Percentiles rank a stretch among this genome's conserved stretches.
Evolutionary conservation across 2,113 vertebrate genomes (phyloP).

Genomic region (Pedionomus torquatus): DNA sequence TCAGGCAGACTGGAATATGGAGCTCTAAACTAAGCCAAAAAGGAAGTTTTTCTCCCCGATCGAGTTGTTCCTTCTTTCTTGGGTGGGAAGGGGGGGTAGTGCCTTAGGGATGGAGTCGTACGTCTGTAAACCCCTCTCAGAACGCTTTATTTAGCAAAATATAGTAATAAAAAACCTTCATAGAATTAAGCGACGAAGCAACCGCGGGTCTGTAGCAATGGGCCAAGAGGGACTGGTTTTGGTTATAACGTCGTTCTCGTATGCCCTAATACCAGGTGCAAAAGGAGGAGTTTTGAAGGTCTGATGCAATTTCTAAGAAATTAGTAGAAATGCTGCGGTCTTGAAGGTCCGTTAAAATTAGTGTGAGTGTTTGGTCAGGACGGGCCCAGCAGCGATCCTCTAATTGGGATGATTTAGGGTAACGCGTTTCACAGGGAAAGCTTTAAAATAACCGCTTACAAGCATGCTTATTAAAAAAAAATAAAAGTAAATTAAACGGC

Average conservation of each 20-base stretch:
- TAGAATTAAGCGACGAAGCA: too few relatives aligned
- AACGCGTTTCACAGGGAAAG: neutral
- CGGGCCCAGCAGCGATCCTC: neutral
- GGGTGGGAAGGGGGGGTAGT: neutral
- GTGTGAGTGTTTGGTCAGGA: neutral
- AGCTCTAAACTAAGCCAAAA: neutral
- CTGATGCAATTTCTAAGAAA: neutral
- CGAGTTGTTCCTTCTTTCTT: neutral
- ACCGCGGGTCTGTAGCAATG: neutral
- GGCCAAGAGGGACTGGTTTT: rapidly evolving
- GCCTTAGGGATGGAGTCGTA: neutral
- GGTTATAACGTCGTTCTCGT: neutral
- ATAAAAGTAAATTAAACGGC: neutral
- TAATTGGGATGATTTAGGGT: neutral
- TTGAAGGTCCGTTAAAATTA: rapidly evolving
- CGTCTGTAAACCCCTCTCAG: rapidly evolving
- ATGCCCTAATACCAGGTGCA: neutral
- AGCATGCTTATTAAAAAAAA: neutral
- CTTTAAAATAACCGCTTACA: neutral
- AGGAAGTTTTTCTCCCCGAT: rapidly evolving
- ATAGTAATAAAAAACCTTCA: neutral
- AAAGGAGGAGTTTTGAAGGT: neutral
- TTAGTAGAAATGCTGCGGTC: neutral
- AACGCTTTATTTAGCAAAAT: neutral
- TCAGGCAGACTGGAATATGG: rapidly evolving